A percentile compares a stretch with the other conserved stretches of the same genome.
These are phyloP conservation scores for Volucella inflata DNA, from an alignment of 2,888 invertebrate species.

Conservation along the genomic window DNA sequence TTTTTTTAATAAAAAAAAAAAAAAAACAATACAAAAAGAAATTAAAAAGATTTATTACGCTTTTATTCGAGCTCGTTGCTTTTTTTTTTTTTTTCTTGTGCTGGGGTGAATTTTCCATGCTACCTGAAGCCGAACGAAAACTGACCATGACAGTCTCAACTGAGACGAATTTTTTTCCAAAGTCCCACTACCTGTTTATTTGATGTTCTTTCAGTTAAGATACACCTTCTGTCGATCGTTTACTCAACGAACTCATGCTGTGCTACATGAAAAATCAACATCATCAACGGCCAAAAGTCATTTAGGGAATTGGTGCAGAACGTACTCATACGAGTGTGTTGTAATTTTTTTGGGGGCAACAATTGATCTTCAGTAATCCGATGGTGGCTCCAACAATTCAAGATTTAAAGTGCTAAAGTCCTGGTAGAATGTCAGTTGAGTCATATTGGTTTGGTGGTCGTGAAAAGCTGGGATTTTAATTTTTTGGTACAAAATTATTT, in stretches of 20 bases:
- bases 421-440: too few species aligned
- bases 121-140: conserved; percentile 73
- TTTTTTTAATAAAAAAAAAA: conserved; percentile 27
- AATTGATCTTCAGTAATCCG: too few species aligned
- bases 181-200: conserved; percentile 57
- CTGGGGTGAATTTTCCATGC: conserved; percentile 61
- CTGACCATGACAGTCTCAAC: conserved; percentile 64
- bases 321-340: too few species aligned
- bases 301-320: conserved; percentile 6
- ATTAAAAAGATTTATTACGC: conserved; percentile 75
- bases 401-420: too few species aligned
- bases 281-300: conserved; percentile 13
- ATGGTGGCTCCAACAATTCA: too few species aligned
- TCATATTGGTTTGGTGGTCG: too few species aligned
- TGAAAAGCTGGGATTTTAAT: too few species aligned
- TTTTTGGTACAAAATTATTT: too few species aligned
- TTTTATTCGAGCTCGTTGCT: conserved; percentile 46
- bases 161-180: conserved; percentile 52
- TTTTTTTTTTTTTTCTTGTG: conserved; percentile 14
- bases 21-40: conserved; percentile 64
- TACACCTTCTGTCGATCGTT: conserved; percentile 8
- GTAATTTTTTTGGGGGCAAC: too few species aligned
- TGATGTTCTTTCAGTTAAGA: conserved; percentile 10
- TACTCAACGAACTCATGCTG: conserved; percentile 29
- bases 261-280: conserved; percentile 43